Percentiles rank a stretch among this genome's conserved stretches.
Conservation (phyloP, 1,140 invertebrate species). For the Papilio helenus region DNA sequence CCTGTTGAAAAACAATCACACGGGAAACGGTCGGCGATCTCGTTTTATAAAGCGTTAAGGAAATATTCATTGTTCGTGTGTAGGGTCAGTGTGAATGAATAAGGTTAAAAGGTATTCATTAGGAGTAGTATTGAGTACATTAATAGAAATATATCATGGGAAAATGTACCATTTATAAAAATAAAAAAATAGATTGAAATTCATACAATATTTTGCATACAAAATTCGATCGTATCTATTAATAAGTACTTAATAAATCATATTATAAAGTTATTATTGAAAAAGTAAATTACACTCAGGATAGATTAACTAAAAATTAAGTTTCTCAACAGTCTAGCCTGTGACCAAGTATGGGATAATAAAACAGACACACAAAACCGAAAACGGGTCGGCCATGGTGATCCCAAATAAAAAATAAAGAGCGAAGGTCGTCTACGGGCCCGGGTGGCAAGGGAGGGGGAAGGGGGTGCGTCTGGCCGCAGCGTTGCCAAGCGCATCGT, state of each 20-base stretch:
- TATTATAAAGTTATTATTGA: no score
- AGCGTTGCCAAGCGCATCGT: conserved; percentile 21
- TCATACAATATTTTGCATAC: neutral
- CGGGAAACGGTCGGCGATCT: conserved; percentile 55
- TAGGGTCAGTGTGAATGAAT: conserved; percentile 49
- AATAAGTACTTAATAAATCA: no score
- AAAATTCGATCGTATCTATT: no score
- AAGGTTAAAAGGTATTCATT: conserved; percentile 32
- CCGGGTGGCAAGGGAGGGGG: neutral
- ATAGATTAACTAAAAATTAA: neutral
- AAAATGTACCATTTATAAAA: neutral
- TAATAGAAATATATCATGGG: neutral
- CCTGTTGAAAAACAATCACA: conserved; percentile 71
- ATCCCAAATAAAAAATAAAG: conserved; percentile 49
- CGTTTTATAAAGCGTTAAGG: conserved; percentile 32
- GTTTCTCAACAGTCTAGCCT: neutral
- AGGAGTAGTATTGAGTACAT: neutral
- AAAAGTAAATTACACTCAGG: no score
- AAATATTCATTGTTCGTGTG: conserved; percentile 38
- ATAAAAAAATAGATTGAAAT: neutral
- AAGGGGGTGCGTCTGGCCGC: neutral
- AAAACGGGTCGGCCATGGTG: conserved; percentile 46
- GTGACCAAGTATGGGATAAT: neutral
- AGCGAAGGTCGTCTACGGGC: conserved; percentile 44
- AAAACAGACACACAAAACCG: conserved; percentile 41